Percentiles rank a stretch among this genome's conserved stretches.
Evolutionary conservation across 2,113 vertebrate species (phyloP).

Genomic region (Poicephalus gulielmi): DNA sequence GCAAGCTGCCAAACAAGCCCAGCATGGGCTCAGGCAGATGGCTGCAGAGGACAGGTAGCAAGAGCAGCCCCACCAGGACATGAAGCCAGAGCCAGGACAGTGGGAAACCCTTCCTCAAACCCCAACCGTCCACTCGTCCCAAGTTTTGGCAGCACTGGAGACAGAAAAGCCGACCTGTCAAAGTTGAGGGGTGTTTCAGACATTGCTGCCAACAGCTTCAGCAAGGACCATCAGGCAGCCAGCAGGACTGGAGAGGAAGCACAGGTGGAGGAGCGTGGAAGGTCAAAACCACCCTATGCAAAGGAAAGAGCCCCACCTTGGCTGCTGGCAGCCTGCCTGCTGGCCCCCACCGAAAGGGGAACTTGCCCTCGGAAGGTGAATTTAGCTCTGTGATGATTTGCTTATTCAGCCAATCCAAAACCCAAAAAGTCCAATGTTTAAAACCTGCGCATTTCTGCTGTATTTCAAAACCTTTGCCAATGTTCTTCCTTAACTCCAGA

Average conservation of each 20-base stretch:
- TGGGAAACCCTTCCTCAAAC: neutral
- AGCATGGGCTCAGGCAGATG: neutral
- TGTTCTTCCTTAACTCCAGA: neutral
- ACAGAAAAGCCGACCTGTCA: neutral
- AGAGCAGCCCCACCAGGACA: neutral
- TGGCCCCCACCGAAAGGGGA: neutral
- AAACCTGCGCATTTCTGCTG: neutral
- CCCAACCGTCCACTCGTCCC: rapidly evolving
- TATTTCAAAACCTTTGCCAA: neutral
- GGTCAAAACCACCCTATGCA: neutral
- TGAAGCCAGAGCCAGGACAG: neutral
- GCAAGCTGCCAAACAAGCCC: neutral
- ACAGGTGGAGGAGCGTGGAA: neutral
- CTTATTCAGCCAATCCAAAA: neutral
- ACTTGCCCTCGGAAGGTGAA: neutral
- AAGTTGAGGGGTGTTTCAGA: neutral
- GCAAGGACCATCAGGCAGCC: neutral
- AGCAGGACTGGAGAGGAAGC: neutral
- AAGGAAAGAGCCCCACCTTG: neutral
- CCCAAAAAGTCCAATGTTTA: neutral
- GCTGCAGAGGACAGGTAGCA: neutral
- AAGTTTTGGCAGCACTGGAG: neutral
- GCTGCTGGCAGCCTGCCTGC: neutral
- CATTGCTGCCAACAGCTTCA: neutral
- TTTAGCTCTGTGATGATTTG: neutral